Evolutionary conservation across 2,888 invertebrate genomes (phyloP), one percentile per base, ranked within the genome.

Genomic region (Rhingia rostrata): DNA sequence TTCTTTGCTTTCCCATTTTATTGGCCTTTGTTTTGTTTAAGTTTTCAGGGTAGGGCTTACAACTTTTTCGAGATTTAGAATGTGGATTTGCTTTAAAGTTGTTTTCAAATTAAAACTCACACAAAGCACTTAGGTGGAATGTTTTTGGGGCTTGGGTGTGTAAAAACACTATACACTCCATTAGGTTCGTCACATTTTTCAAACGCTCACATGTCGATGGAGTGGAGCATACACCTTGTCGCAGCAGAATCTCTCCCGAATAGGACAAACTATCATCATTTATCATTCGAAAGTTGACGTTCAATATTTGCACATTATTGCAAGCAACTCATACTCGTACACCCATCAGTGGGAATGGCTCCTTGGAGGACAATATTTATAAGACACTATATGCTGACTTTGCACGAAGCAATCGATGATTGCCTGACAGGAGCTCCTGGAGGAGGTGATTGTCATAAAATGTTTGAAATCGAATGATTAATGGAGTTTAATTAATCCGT

Each of bases 401-500:
- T 41, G 12, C 41, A 10, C 4, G 6, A 33, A 43, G 6, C 45
- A 51, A 53, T 67, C 53, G 45, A 54, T 37, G 54, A 37, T 45
- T 45, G 30, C 32, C 37, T 63, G 73, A 45, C 63, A 63, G 37
- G 56, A 37, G n/a, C 2, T 51, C 12, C 10, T 7, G 12, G 35
- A n/a, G 4, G 39, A 32, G 2, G 30, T 22, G 6, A 45, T 60
- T 64, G 58, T 60, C 60, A 82, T 82, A 82, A 70, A 82, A 60
- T 82, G 69, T 75, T 75, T 43, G 22, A 70, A 53, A 53, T 30
- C 33, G 47, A 66, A 82, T 77, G 77, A 82, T 72, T 77, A 70
- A 82, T 78, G 81, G 64, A 41, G 22, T 58, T 70, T 70, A 69
- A 70, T 75, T 81, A 81, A 81, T 69, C 64, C 51, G 39, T 49